A percentile compares a stretch with the other conserved stretches of the same genome.
These are phyloP conservation scores for Prinia subflava DNA, from an alignment of 2,113 vertebrate species.

Conservation along the genomic window DNA sequence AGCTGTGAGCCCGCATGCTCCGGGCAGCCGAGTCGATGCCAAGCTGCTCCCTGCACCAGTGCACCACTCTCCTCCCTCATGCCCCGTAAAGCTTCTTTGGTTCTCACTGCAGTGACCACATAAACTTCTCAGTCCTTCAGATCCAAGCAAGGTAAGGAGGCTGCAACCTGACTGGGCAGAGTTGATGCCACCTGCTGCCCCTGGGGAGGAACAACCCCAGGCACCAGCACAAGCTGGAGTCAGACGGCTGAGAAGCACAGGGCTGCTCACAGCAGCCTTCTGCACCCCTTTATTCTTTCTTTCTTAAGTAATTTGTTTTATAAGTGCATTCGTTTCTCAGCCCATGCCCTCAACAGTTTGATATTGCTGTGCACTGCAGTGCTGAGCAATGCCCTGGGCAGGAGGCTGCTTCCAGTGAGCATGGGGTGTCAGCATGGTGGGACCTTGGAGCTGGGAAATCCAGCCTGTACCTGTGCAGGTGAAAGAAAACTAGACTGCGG, in stretches of 20 bases:
- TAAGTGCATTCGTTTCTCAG: neutral
- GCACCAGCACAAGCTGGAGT: neutral
- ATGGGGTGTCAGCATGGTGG: rapidly evolving
- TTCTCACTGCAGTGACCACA: neutral
- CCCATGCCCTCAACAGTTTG: neutral
- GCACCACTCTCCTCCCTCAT: rapidly evolving
- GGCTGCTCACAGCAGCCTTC: neutral
- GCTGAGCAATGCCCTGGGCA: neutral
- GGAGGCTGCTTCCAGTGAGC: neutral
- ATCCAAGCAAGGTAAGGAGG: neutral
- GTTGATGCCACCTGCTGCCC: neutral
- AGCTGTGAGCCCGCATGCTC: neutral
- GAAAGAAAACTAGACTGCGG: neutral
- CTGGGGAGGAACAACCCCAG: neutral
- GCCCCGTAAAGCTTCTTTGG: neutral
- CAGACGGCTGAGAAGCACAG: neutral
- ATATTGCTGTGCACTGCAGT: neutral
- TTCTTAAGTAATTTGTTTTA: neutral
- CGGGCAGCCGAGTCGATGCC: rapidly evolving
- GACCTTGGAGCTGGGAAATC: neutral
- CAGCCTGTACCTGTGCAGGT: neutral
- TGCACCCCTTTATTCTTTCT: neutral
- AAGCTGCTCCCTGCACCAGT: neutral
- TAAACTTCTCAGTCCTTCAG: neutral
- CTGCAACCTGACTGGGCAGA: neutral